These are phyloP conservation scores for Tachina fera DNA, from an alignment of 2,888 invertebrate genomes.

Conservation along the genomic window DNA sequence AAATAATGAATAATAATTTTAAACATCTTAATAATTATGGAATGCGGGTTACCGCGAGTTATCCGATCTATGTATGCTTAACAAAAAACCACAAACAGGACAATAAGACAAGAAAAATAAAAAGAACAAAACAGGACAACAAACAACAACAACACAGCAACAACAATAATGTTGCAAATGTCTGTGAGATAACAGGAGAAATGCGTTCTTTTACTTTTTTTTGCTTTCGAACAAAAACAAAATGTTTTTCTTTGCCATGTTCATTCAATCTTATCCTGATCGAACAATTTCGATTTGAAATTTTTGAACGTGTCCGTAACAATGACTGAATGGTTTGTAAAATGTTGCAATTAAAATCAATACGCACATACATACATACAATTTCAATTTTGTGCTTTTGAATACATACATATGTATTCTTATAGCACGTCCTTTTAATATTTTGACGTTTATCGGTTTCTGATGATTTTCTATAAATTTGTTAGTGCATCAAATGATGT, in stretches of 20 bases:
- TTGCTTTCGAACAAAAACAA: constrained; percentile 37
- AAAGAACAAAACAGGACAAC: constrained; percentile 50
- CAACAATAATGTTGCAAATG: constrained; percentile 47
- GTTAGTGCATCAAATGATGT: constrained; percentile 11
- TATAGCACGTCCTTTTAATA: constrained; percentile 56
- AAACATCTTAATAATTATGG: constrained; percentile 64
- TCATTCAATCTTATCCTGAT: constrained; percentile 71
- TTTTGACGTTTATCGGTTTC: constrained; percentile 46
- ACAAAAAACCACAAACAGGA: constrained; percentile 64
- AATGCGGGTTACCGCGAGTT: constrained; percentile 78
- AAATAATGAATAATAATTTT: constrained; percentile 48
- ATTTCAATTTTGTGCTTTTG: constrained; percentile 43
- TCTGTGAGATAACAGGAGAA: constrained; percentile 39
- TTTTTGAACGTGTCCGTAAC: constrained; percentile 74
- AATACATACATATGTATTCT: constrained; percentile 22
- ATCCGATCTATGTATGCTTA: constrained; percentile 78
- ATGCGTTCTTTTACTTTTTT: not conserved
- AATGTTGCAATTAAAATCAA: constrained; percentile 56
- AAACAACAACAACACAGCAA: constrained; percentile 19
- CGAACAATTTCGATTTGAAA: constrained; percentile 74
- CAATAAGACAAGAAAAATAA: constrained; percentile 30
- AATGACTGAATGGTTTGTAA: constrained; percentile 65
- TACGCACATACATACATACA: no score
- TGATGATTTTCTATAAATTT: constrained; percentile 31
- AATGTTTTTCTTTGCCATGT: constrained; percentile 29